Evolutionary conservation across 2,113 vertebrate species (phyloP), one percentile per base, ranked within the genome.

Genomic region (Coptodon bakossiorum): DNA sequence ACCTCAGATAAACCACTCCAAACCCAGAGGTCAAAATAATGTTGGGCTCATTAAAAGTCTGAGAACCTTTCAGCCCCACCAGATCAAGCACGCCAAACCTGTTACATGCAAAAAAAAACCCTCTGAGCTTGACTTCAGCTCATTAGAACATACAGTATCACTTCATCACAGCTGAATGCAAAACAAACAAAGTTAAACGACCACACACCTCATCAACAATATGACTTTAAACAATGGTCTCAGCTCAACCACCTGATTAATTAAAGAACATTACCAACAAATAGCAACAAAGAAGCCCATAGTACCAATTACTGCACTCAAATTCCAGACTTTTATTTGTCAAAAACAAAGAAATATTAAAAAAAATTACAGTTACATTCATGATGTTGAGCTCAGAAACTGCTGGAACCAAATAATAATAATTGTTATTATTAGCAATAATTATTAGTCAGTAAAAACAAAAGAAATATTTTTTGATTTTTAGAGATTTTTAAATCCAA

Each of bases 161-260:
- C 88, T 40, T 31, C 85, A 63, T 82, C 85, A 89, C 84, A 82
- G 92, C 73, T 43, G n/a, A 92, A 84, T 27, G 66, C 81, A 71
- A 80, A 91, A 8, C 52, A 90, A 93, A 63, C 89, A 86, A 88
- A 80, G 92, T 91, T 91, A 90, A 40, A 87, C 5, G 6, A 54
- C 38, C 87, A 61, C 86, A 85, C 87, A 80, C 27, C 90, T 90
- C 87, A 91, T 91, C 91, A 91, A 93, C 82, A 84, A 54, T 7
- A 6, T 90, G 88, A 90, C 93, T 89, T 92, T 89, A 24, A 27
- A 2, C 9, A 79, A 7, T 8, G 19, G 22, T 4, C 22, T n/a
- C 45, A 71, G 22, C 27, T 43, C 14, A 6, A 45, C 43, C 10
- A 79, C 22, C 45, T 10, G 14, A n/a, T 83, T 82, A 80, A 90